These are phyloP conservation scores for Cephus spinipes DNA, from an alignment of 2,888 invertebrate species.

Conservation along the genomic window DNA sequence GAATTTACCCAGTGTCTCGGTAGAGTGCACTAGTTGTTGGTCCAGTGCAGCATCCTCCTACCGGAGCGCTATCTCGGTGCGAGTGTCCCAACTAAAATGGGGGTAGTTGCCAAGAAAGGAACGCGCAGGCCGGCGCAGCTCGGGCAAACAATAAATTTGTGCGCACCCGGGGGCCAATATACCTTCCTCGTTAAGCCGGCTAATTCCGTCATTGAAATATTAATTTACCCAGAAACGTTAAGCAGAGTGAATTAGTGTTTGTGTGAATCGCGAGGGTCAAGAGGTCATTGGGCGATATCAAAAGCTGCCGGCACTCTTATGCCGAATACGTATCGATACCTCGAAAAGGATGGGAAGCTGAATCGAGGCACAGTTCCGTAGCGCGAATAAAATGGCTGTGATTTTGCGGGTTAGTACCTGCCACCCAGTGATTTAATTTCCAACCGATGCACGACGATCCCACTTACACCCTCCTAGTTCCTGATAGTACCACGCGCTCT, in stretches of 20 bases:
- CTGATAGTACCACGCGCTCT: background rate
- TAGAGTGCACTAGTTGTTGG: constrained; percentile 59
- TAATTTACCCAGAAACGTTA: background rate
- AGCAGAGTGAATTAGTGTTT: background rate
- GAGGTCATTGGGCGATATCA: background rate
- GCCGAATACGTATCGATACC: background rate
- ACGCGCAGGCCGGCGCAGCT: constrained; percentile 1
- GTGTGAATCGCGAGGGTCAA: background rate
- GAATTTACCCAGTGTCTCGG: constrained; percentile 28
- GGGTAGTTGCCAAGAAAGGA: constrained; percentile 17
- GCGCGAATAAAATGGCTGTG: constrained; percentile 54
- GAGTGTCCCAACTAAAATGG: constrained; percentile 13
- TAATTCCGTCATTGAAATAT: constrained; percentile 17
- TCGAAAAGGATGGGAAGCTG: background rate
- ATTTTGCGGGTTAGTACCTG: constrained; percentile 32
- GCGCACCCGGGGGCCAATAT: background rate
- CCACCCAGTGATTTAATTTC: background rate
- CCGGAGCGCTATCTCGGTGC: constrained; percentile 44
- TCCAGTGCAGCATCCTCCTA: constrained; percentile 54
- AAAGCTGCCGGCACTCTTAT: background rate
- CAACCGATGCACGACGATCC: background rate
- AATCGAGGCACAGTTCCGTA: background rate
- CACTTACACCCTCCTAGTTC: background rate
- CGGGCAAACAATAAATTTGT: background rate
- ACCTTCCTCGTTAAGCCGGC: background rate